phyloP scores from a whole-genome alignment of 2,888 invertebrate genomes.

The Pherbina coryleti region DNA sequence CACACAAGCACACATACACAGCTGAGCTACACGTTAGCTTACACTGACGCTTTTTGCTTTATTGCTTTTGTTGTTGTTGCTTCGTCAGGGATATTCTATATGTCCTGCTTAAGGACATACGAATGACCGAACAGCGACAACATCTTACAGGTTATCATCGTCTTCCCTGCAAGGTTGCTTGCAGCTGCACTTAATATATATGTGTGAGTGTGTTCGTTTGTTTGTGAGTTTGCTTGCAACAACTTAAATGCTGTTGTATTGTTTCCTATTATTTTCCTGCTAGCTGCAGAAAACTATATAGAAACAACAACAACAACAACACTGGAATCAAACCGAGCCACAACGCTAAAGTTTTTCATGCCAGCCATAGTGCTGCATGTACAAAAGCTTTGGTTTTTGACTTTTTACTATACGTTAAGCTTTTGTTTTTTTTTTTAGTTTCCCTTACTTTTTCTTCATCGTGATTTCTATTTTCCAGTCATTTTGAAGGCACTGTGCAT shows the following conservation, averaged over 20 bases:
- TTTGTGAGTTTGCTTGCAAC: background rate
- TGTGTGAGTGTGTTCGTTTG: background rate
- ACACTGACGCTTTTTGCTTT: conserved; percentile 54
- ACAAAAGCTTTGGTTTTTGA: no score
- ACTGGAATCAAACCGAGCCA: background rate
- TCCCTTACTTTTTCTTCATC: background rate
- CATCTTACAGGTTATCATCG: conserved; percentile 50
- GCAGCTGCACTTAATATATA: background rate
- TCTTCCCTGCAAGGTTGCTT: conserved; percentile 42
- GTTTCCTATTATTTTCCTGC: background rate
- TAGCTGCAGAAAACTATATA: background rate
- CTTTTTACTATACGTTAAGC: no score
- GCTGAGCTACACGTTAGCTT: conserved; percentile 57
- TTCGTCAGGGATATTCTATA: conserved; percentile 52
- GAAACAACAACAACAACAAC: background rate
- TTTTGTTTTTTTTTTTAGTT: background rate
- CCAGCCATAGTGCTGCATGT: no score
- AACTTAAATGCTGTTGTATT: background rate
- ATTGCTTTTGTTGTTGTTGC: conserved; percentile 7
- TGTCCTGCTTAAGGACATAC: conserved; percentile 56
- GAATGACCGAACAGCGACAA: conserved; percentile 62
- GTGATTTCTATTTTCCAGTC: background rate
- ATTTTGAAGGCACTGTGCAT: background rate
- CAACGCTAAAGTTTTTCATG: background rate
- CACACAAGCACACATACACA: conserved; percentile 8